phyloP scores from a whole-genome alignment of 1,140 invertebrate genomes.

The Matsumurasca onukii region DNA sequence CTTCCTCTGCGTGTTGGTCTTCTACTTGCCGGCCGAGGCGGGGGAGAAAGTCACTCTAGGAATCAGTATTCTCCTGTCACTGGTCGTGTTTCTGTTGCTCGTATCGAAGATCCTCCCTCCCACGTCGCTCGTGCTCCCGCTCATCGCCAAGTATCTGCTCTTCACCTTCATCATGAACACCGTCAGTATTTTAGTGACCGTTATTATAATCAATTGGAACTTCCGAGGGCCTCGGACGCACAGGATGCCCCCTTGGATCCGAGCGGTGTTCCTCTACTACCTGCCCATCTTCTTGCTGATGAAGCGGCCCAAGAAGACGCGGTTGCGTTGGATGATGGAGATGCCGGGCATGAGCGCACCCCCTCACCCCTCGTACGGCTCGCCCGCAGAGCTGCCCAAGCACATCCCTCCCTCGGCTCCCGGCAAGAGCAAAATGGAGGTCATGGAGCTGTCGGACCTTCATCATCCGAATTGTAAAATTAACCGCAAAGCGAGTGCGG shows the following conservation, averaged over 20 bases:
- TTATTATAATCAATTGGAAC: slow-evolving; percentile 99
- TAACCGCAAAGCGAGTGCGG: slow-evolving; percentile 76
- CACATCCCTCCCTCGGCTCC: slow-evolving; percentile 59
- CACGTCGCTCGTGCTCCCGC: slow-evolving; percentile 90
- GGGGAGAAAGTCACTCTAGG: slow-evolving; percentile 95
- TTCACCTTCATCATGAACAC: slow-evolving; percentile 99
- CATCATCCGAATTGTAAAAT: slow-evolving; percentile 96
- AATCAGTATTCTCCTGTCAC: slow-evolving; percentile 97
- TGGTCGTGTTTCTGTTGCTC: slow-evolving; percentile 98
- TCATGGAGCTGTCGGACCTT: slow-evolving; percentile 91
- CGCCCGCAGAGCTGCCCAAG: slow-evolving; percentile 76
- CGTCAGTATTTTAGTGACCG: slow-evolving; percentile 97
- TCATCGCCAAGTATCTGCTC: slow-evolving; percentile 98
- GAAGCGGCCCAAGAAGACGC: slow-evolving; percentile 88
- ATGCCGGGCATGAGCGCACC: slow-evolving; percentile 84
- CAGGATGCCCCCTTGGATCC: slow-evolving; percentile 93
- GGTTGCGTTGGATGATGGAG: slow-evolving; percentile 96
- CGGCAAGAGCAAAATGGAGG: slow-evolving; percentile 79
- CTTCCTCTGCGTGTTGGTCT: slow-evolving; percentile 97
- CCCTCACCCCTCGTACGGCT: slow-evolving; percentile 74
- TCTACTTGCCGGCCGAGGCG: slow-evolving; percentile 95
- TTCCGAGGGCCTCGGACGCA: slow-evolving; percentile 91
- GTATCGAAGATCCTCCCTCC: slow-evolving; percentile 99
- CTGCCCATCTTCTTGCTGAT: slow-evolving; percentile 84
- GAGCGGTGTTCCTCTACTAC: slow-evolving; percentile 91